phyloP scores from a whole-genome alignment of 2,888 invertebrate genomes.

The Brenthis ino region DNA sequence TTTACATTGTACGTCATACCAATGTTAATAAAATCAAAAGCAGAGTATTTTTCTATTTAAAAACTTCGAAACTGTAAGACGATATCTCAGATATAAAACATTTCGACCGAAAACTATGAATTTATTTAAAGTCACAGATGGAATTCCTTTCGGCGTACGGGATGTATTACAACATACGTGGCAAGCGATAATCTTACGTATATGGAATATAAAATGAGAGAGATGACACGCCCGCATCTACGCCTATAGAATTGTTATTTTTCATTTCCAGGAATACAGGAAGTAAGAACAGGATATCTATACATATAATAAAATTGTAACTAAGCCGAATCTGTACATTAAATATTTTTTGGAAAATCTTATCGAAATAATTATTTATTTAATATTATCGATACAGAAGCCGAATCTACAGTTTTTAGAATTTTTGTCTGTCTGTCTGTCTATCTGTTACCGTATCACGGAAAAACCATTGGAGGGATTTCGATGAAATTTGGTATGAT shows the following conservation, averaged over 20 bases:
- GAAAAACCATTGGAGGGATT: no score
- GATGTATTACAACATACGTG: slow-evolving; percentile 30
- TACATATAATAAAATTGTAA: no score
- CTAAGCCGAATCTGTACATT: no score
- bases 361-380: no score
- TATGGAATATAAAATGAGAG: slow-evolving; percentile 57
- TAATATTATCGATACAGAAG: no score
- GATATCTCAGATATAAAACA: slow-evolving; percentile 7
- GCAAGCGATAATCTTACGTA: slow-evolving; percentile 45
- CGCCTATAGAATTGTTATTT: slow-evolving; percentile 62
- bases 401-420: no score
- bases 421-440: no score
- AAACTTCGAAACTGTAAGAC: not conserved
- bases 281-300: slow-evolving; percentile 57
- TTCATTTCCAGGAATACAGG: slow-evolving; percentile 65
- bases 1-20: not conserved
- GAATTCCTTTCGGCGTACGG: slow-evolving; percentile 21
- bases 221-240: slow-evolving; percentile 55
- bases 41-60: not conserved
- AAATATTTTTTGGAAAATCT: no score
- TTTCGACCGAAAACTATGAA: slow-evolving; percentile 9
- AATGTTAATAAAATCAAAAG: not conserved
- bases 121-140: slow-evolving; percentile 24
- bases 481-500: no score
- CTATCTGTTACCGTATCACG: not conserved